phyloP scores from a whole-genome alignment of 2,888 invertebrate genomes.

The Rhogogaster chlorosoma region DNA sequence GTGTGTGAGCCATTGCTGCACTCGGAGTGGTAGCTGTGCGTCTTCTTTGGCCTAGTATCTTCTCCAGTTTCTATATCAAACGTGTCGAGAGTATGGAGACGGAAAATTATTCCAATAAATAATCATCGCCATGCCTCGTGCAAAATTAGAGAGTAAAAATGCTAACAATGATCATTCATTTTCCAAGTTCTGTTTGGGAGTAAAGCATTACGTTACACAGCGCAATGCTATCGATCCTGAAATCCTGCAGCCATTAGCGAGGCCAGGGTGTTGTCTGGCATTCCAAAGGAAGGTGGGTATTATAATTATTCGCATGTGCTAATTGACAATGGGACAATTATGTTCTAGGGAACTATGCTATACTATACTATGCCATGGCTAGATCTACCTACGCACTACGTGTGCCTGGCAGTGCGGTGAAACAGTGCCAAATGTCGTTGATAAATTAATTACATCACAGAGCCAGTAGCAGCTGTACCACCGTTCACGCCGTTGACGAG shows the following conservation, averaged over 20 bases:
- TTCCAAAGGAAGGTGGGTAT: slow-evolving; percentile 27
- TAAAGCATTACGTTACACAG: background rate
- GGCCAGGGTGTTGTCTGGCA: slow-evolving; percentile 25
- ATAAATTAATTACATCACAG: slow-evolving; percentile 45
- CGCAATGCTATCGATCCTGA: slow-evolving; percentile 9
- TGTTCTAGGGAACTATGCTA: background rate
- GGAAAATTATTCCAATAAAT: background rate
- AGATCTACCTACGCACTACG: background rate
- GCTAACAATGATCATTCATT: background rate
- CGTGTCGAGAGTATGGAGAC: background rate
- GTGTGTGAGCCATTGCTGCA: background rate
- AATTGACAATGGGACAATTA: slow-evolving; percentile 47
- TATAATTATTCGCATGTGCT: slow-evolving; percentile 44
- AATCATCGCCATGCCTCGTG: background rate
- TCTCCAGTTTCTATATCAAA: background rate
- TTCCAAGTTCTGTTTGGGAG: background rate
- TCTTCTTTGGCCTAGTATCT: background rate
- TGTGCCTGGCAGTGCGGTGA: background rate
- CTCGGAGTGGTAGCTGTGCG: background rate
- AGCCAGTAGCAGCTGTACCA: slow-evolving; percentile 8
- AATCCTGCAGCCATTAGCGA: slow-evolving; percentile 29
- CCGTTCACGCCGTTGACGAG: slow-evolving; percentile 22
- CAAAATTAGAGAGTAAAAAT: background rate
- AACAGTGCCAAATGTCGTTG: slow-evolving; percentile 30
- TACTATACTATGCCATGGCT: background rate